phyloP scores from a whole-genome alignment of 2,888 invertebrate genomes.

The Catonia carolina region DNA sequence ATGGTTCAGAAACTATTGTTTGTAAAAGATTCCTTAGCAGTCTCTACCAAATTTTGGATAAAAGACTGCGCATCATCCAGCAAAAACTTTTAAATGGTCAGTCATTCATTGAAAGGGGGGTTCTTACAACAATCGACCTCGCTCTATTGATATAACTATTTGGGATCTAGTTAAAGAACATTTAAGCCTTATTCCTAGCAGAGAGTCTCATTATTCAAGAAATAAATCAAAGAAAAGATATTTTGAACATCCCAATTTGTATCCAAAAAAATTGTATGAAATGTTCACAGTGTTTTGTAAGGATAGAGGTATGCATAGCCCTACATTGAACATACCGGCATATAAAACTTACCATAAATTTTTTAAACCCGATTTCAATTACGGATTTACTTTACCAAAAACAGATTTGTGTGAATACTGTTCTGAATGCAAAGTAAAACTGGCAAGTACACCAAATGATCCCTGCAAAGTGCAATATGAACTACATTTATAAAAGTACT shows the following conservation, averaged over 20 bases:
- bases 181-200: conserved; percentile 7
- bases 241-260: conserved; percentile 7
- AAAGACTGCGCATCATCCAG: neutral
- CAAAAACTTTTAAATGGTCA: neutral
- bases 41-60: neutral
- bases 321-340: neutral
- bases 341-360: conserved; percentile 16
- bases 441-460: conserved; percentile 19
- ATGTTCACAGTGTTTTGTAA: conserved; percentile 5
- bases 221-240: conserved; percentile 7
- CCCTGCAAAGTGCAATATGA: conserved; percentile 17
- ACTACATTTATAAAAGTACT: conserved; percentile 10
- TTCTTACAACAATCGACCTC: neutral
- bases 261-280: neutral
- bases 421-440: conserved; percentile 14
- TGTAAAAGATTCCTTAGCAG: neutral
- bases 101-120: neutral
- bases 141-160: neutral
- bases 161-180: conserved; percentile 4
- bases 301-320: neutral
- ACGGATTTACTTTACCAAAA: conserved; percentile 12
- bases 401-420: conserved; percentile 21
- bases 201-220: conserved; percentile 6
- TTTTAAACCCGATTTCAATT: conserved; percentile 18
- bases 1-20: too few species aligned